A percentile compares a stretch with the other conserved stretches of the same genome.
Conservation (phyloP, 1,140 invertebrate species). For the Zaprionus taronus region DNA sequence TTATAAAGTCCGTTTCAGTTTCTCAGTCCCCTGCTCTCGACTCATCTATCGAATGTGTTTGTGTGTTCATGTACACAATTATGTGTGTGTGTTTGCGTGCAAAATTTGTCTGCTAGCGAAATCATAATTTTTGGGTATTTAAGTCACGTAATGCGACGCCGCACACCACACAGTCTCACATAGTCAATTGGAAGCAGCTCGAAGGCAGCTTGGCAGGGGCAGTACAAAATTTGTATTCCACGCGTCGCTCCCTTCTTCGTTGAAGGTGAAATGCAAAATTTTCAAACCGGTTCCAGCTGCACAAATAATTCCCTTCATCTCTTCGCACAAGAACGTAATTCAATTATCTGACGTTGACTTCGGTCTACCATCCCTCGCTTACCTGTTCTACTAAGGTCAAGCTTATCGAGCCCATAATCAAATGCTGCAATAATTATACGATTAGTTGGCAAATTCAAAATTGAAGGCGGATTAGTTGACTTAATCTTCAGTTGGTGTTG, state of each 20-base stretch:
- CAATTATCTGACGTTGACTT: conserved; percentile 7
- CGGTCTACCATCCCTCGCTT: background rate
- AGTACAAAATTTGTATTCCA: conserved; percentile 51
- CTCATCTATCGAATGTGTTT: background rate
- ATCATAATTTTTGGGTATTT: conserved; percentile 55
- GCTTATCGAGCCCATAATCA: conserved; percentile 42
- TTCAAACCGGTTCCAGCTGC: conserved; percentile 5
- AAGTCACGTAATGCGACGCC: conserved; percentile 50
- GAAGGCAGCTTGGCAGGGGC: conserved; percentile 39
- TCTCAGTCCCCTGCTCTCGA: background rate
- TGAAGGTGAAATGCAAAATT: conserved; percentile 29
- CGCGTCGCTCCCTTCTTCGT: background rate
- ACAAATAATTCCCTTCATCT: conserved; percentile 7
- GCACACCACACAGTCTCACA: conserved; percentile 34
- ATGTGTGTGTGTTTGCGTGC: background rate
- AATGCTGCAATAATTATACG: conserved; percentile 50
- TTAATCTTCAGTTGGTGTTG: conserved; percentile 36
- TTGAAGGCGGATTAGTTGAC: conserved; percentile 38
- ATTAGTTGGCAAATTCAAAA: conserved; percentile 32
- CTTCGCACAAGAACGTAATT: background rate
- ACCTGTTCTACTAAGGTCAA: conserved; percentile 1
- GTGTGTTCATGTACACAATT: background rate
- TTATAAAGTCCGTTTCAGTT: conserved; percentile 13
- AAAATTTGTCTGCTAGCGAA: conserved; percentile 41
- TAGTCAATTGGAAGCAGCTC: conserved; percentile 37